Base-by-base conservation (phyloP, 2,113 vertebrate species). In the Labeo catla region DNA sequence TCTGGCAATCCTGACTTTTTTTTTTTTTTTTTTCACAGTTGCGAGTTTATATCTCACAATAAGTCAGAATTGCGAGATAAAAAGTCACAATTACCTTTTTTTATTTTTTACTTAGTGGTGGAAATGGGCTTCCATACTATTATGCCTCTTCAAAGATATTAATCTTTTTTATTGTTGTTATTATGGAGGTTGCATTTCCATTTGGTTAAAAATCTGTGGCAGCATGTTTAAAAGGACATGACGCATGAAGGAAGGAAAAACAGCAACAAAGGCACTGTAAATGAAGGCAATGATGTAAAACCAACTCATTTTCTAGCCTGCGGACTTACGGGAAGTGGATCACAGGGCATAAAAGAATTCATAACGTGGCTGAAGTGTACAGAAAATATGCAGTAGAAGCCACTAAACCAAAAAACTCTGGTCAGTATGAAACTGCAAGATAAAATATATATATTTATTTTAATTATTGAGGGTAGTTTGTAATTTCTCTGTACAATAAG, bases 251-350 rank as follows among this genome's bases (percentile, higher is more conserved):
- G 72, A 8, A 36, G 21, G 28, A 12, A 49, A 68, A 21, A 43
- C 66, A 19, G 36, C 66, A 43, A 70, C 5, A 57, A 63, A 6
- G 9, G 10, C 43, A 47, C 43, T 23, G 19, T 74, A 19, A 74
- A 49, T 74, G 72, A 74, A 49, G 43, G 43, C 72, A 47, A 23
- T 74, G 19, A 47, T 47, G 72, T 23, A 74, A 47, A 74, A 74
- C 43, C 43, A 49, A 74, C 72, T 7, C 0, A 74, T 74, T 74
- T 74, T n/a, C 72, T 47, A 47, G 10, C 11, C 45, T 7, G 21
- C 21, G 10, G 21, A 74, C 21, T 74, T 47, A 19, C 5, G 4
- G 45, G 43, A 74, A n/a, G 34, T 61, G 77, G 54, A n/a, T 13
- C 34, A 79, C 54, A n/a, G 10, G 36, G 39, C 54, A 79, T 57